Percentiles rank a stretch among this genome's conserved stretches.
Conservation (phyloP, 2,797 vertebrate species). For the Intellagama lesueurii region DNA sequence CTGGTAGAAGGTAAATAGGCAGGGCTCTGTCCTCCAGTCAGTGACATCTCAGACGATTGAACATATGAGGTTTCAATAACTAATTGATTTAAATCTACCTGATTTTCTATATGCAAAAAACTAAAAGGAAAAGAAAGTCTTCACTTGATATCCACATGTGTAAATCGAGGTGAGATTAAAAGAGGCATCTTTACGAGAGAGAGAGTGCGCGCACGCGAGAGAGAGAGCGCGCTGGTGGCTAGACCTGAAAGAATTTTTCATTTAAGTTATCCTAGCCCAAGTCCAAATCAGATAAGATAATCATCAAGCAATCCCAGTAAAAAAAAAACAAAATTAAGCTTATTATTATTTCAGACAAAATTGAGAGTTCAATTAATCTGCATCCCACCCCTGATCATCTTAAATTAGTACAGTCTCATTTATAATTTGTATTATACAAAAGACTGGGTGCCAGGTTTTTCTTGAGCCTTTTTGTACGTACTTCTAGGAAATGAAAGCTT, state of each 20-base stretch:
- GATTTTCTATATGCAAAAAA: no score
- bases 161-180: no score
- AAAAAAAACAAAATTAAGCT: not conserved
- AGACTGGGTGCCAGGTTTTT: not conserved
- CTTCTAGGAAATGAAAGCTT: not conserved
- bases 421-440: not conserved
- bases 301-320: not conserved
- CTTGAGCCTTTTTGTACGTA: not conserved
- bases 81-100: no score
- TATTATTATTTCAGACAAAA: not conserved
- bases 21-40: no score
- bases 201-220: no score
- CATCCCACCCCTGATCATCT: not conserved
- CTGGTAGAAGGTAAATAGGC: no score
- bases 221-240: no score
- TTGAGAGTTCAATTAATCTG: not conserved
- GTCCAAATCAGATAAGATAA: not conserved
- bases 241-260: not conserved
- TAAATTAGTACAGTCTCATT: not conserved
- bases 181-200: no score
- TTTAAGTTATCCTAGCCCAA: not conserved
- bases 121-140: no score
- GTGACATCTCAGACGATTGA: no score
- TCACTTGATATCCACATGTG: no score
- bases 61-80: no score